Base-by-base conservation (phyloP, 2,797 vertebrate species). In the Scarus forsteni region DNA sequence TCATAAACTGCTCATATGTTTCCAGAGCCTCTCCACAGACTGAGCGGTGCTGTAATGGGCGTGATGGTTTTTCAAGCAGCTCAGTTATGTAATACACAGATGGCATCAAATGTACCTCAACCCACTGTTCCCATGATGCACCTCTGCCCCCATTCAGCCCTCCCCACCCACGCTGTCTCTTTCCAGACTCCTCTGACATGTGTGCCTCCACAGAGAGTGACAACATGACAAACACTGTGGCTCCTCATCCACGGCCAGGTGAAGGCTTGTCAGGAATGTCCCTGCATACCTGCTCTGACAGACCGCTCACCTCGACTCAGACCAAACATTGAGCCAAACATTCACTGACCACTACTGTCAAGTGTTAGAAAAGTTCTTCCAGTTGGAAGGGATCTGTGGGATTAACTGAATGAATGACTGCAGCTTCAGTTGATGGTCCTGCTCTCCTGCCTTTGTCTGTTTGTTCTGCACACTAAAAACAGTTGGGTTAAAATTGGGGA, bases 181-280 rank as follows among this genome's bases (percentile, higher is more conserved):
- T 58, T 38, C 38, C 61, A 54, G 48, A 65, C 50, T 51, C 67
- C 19, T 18, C 46, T 50, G 19, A 53, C 55, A 54, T 1, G 8
- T 68, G 69, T 68, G 73, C 82, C 73, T 87, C 70, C 80, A 56
- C 77, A 63, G 48, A 55, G 65, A 66, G 51, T 85, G 89, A 89
- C 84, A 85, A 27, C 83, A 86, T 86, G 80, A 84, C 85, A 84
- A 73, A 81, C 58, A 80, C 10, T 19, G 58, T 42, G 62, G 44
- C 66, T 60, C 68, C 48, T 73, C 67, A 65, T 86, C 69, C 18
- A 4, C 69, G 68, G 77, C 52, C 49, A 36, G 43, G 59, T 51
- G 54, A 57, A 61, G 73, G 52, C 58, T 39, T 57, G 44, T 69
- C 64, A 49, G 46, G 35, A 63, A 7, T 10, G 60, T 10, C 16